Conservation (phyloP, 2,888 invertebrate genomes). For the Mythimna albipuncta region DNA sequence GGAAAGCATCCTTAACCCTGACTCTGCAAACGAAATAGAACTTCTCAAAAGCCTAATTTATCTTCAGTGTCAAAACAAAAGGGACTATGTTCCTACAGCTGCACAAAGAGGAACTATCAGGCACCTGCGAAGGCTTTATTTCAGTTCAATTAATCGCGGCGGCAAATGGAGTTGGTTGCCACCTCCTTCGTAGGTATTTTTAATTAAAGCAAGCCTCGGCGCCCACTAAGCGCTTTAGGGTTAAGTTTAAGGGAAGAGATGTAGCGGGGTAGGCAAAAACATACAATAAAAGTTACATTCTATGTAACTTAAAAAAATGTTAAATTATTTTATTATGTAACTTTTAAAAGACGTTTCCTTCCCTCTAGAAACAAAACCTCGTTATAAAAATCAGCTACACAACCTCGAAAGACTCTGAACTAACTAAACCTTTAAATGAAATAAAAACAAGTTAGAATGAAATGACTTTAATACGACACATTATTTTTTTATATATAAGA, state of each 20-base stretch:
- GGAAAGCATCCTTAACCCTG: background rate
- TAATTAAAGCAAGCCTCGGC: slow-evolving; percentile 78
- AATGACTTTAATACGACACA: no score
- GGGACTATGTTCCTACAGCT: slow-evolving; percentile 39
- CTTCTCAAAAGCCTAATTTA: slow-evolving; percentile 54
- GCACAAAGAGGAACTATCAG: slow-evolving; percentile 61
- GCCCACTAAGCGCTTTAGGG: slow-evolving; percentile 65
- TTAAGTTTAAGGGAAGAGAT: slow-evolving; percentile 32
- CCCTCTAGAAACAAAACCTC: no score
- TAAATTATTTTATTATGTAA: no score
- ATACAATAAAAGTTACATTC: background rate
- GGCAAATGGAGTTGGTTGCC: slow-evolving; percentile 78
- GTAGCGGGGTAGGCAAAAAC: slow-evolving; percentile 27
- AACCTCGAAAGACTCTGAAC: no score
- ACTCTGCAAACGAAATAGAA: slow-evolving; percentile 1
- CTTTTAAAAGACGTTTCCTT: no score
- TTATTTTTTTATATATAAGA: no score
- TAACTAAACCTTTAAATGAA: no score
- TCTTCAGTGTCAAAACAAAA: slow-evolving; percentile 51
- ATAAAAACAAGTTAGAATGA: no score
- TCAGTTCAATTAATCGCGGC: slow-evolving; percentile 79
- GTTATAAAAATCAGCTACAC: no score
- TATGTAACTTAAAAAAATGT: no score
- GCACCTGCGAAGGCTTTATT: slow-evolving; percentile 72
- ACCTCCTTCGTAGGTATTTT: slow-evolving; percentile 81